Evolutionary conservation across 2,888 invertebrate species (phyloP).

Genomic region (Tiliacea aurago): DNA sequence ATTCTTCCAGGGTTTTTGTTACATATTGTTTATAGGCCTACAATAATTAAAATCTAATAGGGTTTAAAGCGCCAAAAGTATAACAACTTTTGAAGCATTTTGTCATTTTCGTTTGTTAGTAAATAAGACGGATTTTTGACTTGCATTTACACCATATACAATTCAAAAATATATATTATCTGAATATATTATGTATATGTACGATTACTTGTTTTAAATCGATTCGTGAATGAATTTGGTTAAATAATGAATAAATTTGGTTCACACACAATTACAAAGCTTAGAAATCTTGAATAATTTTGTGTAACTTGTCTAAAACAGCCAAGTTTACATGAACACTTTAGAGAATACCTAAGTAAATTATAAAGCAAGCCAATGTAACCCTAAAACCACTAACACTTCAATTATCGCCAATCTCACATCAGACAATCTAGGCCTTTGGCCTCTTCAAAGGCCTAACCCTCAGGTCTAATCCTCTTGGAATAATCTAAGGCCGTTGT

Average conservation of each 20-base stretch:
- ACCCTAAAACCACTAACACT: constrained; percentile 12
- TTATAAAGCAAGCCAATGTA: background rate
- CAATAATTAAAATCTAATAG: too few species aligned
- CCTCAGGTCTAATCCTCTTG: constrained; percentile 11
- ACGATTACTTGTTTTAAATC: background rate
- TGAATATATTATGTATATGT: too few species aligned
- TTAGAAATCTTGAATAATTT: background rate
- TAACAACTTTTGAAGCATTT: too few species aligned
- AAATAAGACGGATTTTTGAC: too few species aligned
- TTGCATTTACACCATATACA: too few species aligned
- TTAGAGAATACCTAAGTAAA: background rate
- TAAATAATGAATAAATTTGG: background rate
- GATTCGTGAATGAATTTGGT: background rate
- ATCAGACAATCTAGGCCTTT: constrained; percentile 1
- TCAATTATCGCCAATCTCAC: constrained; percentile 6
- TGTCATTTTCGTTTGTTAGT: too few species aligned
- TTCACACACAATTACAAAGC: background rate
- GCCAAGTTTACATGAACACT: background rate
- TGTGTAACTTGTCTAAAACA: constrained; percentile 4
- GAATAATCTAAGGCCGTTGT: constrained; percentile 23
- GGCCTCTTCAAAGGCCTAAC: constrained; percentile 8
- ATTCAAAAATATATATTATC: too few species aligned
- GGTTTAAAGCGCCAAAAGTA: too few species aligned
- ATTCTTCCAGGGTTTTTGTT: too few species aligned
- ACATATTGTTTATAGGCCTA: too few species aligned